Percentiles rank a stretch among this genome's conserved stretches.
Evolutionary conservation across 2,888 invertebrate species (phyloP).

Genomic region (Trissolcus brochymenae): DNA sequence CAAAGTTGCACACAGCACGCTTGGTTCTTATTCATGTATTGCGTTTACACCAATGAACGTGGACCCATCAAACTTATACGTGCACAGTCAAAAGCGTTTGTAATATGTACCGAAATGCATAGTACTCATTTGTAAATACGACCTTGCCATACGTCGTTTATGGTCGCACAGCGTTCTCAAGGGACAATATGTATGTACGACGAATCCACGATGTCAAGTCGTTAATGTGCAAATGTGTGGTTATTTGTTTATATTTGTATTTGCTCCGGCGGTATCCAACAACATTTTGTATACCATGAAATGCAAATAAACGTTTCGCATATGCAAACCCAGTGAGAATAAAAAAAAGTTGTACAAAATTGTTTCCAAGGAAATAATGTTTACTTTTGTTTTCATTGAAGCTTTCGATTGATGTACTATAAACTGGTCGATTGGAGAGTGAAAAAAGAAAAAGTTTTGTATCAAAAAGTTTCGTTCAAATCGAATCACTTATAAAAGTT

Average conservation of each 20-base stretch:
- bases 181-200: constrained; percentile 37
- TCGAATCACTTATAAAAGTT: no score
- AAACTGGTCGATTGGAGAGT: no score
- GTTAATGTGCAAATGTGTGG: constrained; percentile 38
- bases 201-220: constrained; percentile 46
- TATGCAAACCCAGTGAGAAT: no score
- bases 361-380: no score
- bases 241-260: constrained; percentile 22
- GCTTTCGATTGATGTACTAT: no score
- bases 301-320: no score
- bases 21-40: constrained; percentile 38
- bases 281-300: constrained; percentile 7
- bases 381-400: no score
- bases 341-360: no score
- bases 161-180: constrained; percentile 49
- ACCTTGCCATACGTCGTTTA: constrained; percentile 56
- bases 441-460: no score
- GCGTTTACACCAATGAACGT: constrained; percentile 34
- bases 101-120: constrained; percentile 53
- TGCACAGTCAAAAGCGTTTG: constrained; percentile 38
- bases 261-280: constrained; percentile 33
- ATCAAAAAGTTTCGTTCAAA: no score
- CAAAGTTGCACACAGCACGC: constrained; percentile 15
- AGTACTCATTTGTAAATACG: constrained; percentile 57
- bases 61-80: constrained; percentile 37